These are phyloP conservation scores for Latrodectus hesperus DNA, from an alignment of 2,888 invertebrate genomes.

Conservation along the genomic window DNA sequence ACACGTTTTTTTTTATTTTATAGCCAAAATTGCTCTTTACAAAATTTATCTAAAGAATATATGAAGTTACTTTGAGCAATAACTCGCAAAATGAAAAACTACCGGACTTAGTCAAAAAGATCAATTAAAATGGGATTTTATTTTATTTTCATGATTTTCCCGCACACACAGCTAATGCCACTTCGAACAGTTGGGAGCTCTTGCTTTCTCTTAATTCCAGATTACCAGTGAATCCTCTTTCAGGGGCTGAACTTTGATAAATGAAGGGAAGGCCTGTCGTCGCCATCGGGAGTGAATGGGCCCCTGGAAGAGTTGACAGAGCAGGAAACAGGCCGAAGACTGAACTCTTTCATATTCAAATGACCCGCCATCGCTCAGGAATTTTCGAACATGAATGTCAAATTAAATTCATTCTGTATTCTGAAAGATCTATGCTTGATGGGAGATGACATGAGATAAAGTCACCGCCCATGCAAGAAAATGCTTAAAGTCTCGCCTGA, in stretches of 20 bases:
- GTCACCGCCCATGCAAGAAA: background rate
- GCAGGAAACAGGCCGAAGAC: constrained; percentile 13
- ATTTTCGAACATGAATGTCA: constrained; percentile 17
- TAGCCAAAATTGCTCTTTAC: too few species aligned
- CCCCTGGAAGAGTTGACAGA: constrained; percentile 6
- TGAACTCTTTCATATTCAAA: constrained; percentile 62
- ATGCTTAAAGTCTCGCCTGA: background rate
- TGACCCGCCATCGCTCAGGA: constrained; percentile 32
- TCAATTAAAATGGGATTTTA: too few species aligned
- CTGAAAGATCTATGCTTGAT: background rate
- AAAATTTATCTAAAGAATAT: too few species aligned
- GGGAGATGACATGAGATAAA: background rate
- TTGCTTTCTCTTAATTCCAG: background rate
- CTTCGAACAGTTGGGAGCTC: background rate
- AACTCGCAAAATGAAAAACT: too few species aligned
- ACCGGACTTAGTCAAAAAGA: too few species aligned
- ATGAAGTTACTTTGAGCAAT: too few species aligned
- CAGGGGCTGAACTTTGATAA: constrained; percentile 58
- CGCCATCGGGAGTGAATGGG: constrained; percentile 22
- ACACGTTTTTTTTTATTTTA: too few species aligned
- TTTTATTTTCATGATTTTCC: too few species aligned
- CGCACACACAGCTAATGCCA: background rate
- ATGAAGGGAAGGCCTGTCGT: constrained; percentile 55
- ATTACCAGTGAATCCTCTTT: constrained; percentile 29
- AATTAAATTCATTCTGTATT: background rate